Evolutionary conservation across 2,888 invertebrate genomes (phyloP), one percentile per base, ranked within the genome.

Genomic region (Tenthredo mesomela): DNA sequence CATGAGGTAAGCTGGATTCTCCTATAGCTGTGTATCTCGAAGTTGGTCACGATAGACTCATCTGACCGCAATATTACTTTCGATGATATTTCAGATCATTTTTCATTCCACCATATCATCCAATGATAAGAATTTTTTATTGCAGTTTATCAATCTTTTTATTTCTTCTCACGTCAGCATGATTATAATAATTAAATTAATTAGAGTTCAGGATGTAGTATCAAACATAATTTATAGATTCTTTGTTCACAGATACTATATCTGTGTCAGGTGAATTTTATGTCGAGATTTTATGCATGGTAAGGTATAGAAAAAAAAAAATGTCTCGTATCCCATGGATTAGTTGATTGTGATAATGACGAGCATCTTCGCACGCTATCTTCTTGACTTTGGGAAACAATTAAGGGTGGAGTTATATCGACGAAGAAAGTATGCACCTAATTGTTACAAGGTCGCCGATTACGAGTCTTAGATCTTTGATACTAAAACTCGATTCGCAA

Each of bases 401-500:
- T 3, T 37, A 7, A 70, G 29, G 40, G 25, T n/a, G n/a, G 21
- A 40, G 43, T 40, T 21, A 21, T n/a, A 43, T 9, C 3, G 21
- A 77, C n/a, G n/a, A 77, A 18, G 18, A 54, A 50, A 18, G 18
- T 25, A 29, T 47, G 15, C 25, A 54, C 50, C 18, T 33, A 25
- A 50, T 77, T 37, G 80, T 58, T 10, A 37, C 82, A 82, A 82
- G 82, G 82, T 82, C 82, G 29, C 29, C 29, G 10, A 37, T 29
- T 10, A 29, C 29, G 43, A 65, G 43, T 43, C 7, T 37, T 18
- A 54, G 29, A 33, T 54, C 7, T 18, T 50, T 3, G 73, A 43
- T 73, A 47, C 12, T 54, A 50, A 77, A 54, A 77, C 50, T 9
- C 80, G 25, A 80, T 58, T 65, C 18, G 82, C 25, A 82, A 50